Base-by-base conservation (phyloP, 2,113 vertebrate genomes). In the Oostethus manadensis region DNA sequence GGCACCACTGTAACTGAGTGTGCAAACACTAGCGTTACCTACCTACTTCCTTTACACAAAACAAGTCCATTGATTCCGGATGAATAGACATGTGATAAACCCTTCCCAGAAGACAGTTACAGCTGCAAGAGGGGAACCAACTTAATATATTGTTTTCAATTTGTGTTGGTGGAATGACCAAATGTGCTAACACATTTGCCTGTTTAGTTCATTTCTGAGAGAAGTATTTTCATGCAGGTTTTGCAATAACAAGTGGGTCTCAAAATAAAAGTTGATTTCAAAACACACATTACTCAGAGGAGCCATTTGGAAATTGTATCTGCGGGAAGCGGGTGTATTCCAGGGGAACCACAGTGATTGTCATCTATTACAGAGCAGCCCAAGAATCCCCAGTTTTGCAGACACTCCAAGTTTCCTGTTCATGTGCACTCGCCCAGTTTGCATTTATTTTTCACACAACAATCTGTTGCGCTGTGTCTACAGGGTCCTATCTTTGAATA, bases 401-500 rank as follows among this genome's bases (percentile, higher is more conserved):
- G 64, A 62, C 45, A 59, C 20, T 64, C 76, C 44, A 20, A 38
- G 35, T 38, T 1, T 10, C 11, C 35, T 55, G n/a, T 40, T 42
- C 3, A 1, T 40, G 62, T 43, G 57, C 73, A 63, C 29, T 26
- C 70, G 57, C 51, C 47, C 49, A 71, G 70, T 70, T 75, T 79
- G 71, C 82, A 80, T 87, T 73, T 68, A 85, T 88, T 85, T 85
- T 86, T 85, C 73, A 84, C 58, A 64, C 38, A 64, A 22, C 83
- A 86, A 86, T 86, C 82, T 87, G 87, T 87, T 82, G 75, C 81
- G 74, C 56, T 56, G 29, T 63, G 83, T 89, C 86, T 80, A 70
- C 66, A 56, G 78, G 78, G 84, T 66, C 73, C 68, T 70, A 71
- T 84, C 72, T 21, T 79, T 89, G 73, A 88, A 89, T 88, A 86